A percentile compares a stretch with the other conserved stretches of the same genome.
Evolutionary conservation across 2,888 invertebrate species (phyloP).

Genomic region (Diabrotica balteata): DNA sequence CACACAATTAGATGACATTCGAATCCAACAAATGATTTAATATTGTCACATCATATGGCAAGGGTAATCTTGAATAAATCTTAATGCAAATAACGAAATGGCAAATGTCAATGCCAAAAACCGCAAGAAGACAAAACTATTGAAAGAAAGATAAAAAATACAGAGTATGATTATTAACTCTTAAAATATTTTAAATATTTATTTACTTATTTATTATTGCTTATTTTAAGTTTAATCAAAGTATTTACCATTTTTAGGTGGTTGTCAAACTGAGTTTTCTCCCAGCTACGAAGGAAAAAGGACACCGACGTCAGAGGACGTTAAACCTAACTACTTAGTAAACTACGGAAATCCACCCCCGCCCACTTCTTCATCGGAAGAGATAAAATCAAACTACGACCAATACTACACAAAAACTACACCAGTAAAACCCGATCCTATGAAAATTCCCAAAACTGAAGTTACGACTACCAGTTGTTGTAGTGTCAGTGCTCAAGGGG

Average conservation of each 20-base stretch:
- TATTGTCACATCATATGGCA: no score
- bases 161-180: no score
- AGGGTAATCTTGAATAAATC: no score
- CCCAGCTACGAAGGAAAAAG: constrained; percentile 55
- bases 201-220: no score
- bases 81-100: no score
- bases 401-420: constrained; percentile 51
- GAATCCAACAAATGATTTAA: no score
- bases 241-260: constrained; percentile 18
- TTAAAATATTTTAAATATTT: no score
- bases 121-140: no score
- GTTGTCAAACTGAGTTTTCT: constrained; percentile 51
- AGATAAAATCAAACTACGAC: constrained; percentile 53
- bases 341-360: constrained; percentile 49
- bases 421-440: constrained; percentile 55
- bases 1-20: no score
- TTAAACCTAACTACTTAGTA: constrained; percentile 60
- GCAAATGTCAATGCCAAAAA: no score
- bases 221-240: no score
- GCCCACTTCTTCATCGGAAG: constrained; percentile 40
- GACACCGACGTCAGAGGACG: constrained; percentile 55
- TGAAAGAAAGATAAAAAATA: no score
- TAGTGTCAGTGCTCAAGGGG: constrained; percentile 61
- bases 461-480: constrained; percentile 58
- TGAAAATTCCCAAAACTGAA: constrained; percentile 66